These are phyloP conservation scores for Acrocyrtus sp. DNA, from an alignment of 2,888 invertebrate species.

Conservation along the genomic window DNA sequence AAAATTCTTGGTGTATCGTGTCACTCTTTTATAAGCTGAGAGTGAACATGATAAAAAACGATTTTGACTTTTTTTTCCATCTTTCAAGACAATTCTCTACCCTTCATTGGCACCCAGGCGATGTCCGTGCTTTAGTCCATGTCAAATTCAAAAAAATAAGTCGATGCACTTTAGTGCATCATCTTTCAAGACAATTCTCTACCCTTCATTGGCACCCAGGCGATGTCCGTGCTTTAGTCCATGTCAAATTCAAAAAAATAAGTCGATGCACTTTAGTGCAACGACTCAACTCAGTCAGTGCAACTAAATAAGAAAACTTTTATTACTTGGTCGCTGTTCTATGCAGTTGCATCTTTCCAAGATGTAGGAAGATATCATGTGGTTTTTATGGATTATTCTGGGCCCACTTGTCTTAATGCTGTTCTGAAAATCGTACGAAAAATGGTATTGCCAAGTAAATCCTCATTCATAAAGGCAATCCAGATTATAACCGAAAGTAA, in stretches of 20 bases:
- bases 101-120: background rate
- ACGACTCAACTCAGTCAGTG: too few species aligned
- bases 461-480: background rate
- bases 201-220: background rate
- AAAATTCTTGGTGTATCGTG: background rate
- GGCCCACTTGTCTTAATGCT: too few species aligned
- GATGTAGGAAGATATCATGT: conserved; percentile 16
- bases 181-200: background rate
- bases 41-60: background rate
- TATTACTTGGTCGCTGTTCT: background rate
- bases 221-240: too few species aligned
- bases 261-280: too few species aligned
- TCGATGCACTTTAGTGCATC: too few species aligned
- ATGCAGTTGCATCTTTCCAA: too few species aligned
- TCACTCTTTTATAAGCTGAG: background rate
- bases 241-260: too few species aligned
- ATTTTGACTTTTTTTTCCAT: background rate
- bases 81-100: background rate
- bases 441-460: too few species aligned
- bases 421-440: too few species aligned
- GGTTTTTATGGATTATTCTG: conserved; percentile 15
- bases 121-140: too few species aligned
- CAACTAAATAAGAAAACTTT: background rate
- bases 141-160: too few species aligned
- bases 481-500: background rate